These are phyloP conservation scores for Trachurus trachurus DNA, from an alignment of 2,797 vertebrate species.

Conservation along the genomic window DNA sequence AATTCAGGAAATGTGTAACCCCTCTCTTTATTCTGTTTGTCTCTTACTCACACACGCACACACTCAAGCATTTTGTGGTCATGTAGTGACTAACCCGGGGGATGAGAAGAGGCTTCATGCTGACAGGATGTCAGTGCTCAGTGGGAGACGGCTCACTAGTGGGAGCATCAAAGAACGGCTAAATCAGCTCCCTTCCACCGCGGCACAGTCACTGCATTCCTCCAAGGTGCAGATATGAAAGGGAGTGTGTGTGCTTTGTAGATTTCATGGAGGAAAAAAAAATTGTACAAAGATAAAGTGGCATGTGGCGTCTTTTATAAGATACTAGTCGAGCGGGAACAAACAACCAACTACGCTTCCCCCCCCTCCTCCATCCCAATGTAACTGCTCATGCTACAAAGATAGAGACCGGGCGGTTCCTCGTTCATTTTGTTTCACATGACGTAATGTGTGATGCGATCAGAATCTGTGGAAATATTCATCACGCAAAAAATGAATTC, in stretches of 20 bases:
- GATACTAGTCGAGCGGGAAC: no score
- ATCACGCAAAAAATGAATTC: no score
- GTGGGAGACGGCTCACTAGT: constrained; percentile 81
- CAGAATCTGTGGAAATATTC: no score
- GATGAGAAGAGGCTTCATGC: constrained; percentile 81
- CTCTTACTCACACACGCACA: constrained; percentile 26
- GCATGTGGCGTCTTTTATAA: no score
- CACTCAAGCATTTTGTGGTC: constrained; percentile 77
- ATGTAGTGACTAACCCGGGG: constrained; percentile 80
- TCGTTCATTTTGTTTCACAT: no score
- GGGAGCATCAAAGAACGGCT: constrained; percentile 81
- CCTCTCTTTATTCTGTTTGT: constrained; percentile 28
- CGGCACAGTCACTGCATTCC: constrained; percentile 71
- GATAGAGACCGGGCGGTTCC: no score
- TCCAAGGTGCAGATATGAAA: constrained; percentile 73
- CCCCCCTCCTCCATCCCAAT: no score
- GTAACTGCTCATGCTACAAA: no score
- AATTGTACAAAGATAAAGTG: background rate
- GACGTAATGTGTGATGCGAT: no score
- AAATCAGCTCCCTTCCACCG: constrained; percentile 76
- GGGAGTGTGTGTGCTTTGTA: constrained; percentile 43
- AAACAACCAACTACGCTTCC: no score
- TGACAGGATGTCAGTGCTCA: constrained; percentile 84
- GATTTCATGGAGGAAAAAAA: constrained; percentile 12
- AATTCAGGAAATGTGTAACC: constrained; percentile 7